Conservation (phyloP, 2,888 invertebrate species). For the Leptopilina drosophilae region DNA sequence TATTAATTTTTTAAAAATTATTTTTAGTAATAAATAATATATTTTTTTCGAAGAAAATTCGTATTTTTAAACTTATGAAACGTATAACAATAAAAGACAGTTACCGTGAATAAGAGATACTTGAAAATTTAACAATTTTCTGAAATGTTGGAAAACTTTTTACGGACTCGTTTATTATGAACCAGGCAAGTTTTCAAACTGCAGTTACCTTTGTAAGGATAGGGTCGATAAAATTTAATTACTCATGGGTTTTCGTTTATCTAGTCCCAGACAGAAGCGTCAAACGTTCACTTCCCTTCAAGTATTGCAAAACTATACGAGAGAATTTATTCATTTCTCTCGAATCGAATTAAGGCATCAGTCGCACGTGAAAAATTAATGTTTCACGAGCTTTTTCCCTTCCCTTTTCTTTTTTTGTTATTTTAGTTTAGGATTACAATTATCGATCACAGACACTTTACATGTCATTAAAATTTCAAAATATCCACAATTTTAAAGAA, state of each 20-base stretch:
- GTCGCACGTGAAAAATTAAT: constrained; percentile 3
- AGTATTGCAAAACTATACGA: constrained; percentile 6
- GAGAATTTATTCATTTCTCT: constrained; percentile 26
- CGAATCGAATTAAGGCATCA: constrained; percentile 1
- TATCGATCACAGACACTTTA: too few species aligned
- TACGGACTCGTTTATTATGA: constrained; percentile 18
- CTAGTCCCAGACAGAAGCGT: constrained; percentile 28
- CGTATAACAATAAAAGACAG: constrained; percentile 1
- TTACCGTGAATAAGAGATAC: not conserved
- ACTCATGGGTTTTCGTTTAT: constrained; percentile 35
- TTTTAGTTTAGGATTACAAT: too few species aligned
- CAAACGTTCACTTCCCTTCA: constrained; percentile 29
- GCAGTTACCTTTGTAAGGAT: constrained; percentile 29
- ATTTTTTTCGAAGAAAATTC: too few species aligned
- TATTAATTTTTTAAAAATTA: too few species aligned
- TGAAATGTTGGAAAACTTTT: constrained; percentile 28
- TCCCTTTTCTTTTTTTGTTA: too few species aligned
- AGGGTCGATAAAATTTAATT: constrained; percentile 39
- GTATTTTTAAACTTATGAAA: constrained; percentile 2
- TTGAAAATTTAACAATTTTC: constrained; percentile 24
- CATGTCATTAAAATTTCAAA: too few species aligned
- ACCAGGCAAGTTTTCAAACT: constrained; percentile 30
- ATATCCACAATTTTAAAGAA: too few species aligned
- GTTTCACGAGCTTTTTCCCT: not conserved
- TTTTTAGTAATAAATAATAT: too few species aligned